Evolutionary conservation across 2,113 vertebrate species (phyloP).

Genomic region (Tragelaphus strepsiceros): DNA sequence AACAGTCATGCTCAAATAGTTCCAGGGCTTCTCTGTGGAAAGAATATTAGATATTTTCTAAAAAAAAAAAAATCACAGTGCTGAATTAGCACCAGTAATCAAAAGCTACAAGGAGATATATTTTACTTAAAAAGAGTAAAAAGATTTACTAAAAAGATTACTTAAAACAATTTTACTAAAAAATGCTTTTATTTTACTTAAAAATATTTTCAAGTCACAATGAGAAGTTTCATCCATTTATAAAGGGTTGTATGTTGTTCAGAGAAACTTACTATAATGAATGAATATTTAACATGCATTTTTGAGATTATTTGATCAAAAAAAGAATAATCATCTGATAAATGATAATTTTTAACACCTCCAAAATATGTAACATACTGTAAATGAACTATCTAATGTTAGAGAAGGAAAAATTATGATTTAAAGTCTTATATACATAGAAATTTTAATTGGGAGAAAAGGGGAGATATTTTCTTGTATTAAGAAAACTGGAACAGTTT

Average conservation of each 20-base stretch:
- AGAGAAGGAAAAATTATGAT: not conserved
- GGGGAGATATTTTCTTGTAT: not conserved
- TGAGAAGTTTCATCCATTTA: not conserved
- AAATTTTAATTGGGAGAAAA: not conserved
- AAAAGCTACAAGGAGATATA: not conserved
- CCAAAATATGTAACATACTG: not conserved
- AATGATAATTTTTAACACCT: not conserved
- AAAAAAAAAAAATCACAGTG: not conserved
- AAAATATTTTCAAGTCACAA: not conserved
- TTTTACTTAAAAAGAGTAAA: not conserved
- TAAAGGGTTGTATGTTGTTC: not conserved
- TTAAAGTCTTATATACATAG: not conserved
- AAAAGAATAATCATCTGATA: not conserved
- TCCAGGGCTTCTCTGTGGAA: not conserved
- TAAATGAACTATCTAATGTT: not conserved
- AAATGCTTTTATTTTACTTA: not conserved
- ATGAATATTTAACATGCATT: not conserved
- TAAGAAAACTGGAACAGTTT: not conserved
- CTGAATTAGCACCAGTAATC: not conserved
- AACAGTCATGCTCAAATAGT: not conserved
- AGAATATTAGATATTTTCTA: not conserved
- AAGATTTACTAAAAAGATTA: not conserved
- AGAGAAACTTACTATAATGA: not conserved
- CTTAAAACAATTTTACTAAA: not conserved
- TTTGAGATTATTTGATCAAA: not conserved